These are phyloP conservation scores for Hipparchia semele DNA, from an alignment of 2,888 invertebrate genomes.

Conservation along the genomic window DNA sequence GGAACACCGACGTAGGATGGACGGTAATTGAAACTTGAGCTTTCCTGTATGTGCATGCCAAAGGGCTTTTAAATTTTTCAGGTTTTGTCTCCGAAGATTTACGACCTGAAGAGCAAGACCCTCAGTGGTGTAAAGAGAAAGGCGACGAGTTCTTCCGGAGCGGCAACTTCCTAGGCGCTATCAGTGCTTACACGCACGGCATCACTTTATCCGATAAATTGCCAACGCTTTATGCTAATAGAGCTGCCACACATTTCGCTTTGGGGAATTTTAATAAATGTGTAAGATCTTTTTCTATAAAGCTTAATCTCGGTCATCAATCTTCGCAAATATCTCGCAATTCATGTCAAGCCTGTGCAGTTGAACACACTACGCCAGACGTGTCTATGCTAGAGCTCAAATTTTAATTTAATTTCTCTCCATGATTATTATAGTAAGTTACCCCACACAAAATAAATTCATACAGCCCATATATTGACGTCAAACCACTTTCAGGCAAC, in stretches of 20 bases:
- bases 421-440: too few relatives aligned
- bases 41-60: too few relatives aligned
- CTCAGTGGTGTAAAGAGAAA: conserved; percentile 91
- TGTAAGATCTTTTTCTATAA: conserved; percentile 51
- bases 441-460: too few relatives aligned
- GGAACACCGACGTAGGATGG: too few relatives aligned
- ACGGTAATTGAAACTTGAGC: too few relatives aligned
- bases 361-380: not conserved
- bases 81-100: conserved; percentile 89
- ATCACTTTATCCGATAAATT: conserved; percentile 88
- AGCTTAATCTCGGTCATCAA: not conserved
- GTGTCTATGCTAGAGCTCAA: too few relatives aligned
- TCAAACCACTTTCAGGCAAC: conserved; percentile 56
- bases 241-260: conserved; percentile 91
- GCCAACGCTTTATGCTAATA: conserved; percentile 88
- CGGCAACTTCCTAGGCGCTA: conserved; percentile 90
- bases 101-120: conserved; percentile 91
- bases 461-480: too few relatives aligned
- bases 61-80: conserved; percentile 38
- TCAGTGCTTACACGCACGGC: conserved; percentile 92
- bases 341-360: not conserved
- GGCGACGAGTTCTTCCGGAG: conserved; percentile 90
- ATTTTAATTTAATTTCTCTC: too few relatives aligned
- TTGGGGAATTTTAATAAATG: conserved; percentile 89
- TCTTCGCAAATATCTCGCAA: not conserved